These are phyloP conservation scores for Fregetta grallaria DNA, from an alignment of 2,113 vertebrate species.

Conservation along the genomic window DNA sequence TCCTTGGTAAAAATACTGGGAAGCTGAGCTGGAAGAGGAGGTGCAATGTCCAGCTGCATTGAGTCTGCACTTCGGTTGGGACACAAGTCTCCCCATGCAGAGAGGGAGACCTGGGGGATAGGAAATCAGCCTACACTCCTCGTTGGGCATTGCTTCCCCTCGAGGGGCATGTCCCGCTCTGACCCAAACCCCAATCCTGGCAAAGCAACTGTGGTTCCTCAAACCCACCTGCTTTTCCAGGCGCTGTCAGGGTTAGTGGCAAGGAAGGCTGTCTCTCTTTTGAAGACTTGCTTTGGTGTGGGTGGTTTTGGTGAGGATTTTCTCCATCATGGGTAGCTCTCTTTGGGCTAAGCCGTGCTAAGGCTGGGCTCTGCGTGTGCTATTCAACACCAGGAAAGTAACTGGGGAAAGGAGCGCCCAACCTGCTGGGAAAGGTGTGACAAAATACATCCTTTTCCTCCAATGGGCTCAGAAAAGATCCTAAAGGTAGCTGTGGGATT, in stretches of 20 bases:
- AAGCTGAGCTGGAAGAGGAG: not conserved
- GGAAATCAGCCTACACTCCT: not conserved
- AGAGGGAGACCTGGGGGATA: not conserved
- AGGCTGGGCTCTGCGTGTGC: not conserved
- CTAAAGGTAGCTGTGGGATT: not conserved
- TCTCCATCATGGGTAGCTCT: not conserved
- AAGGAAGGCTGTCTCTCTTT: not conserved
- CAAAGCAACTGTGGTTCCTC: not conserved
- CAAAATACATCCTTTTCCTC: not conserved
- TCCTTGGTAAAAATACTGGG: not conserved
- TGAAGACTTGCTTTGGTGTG: not conserved
- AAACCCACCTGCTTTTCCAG: not conserved
- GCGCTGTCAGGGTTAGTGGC: not conserved
- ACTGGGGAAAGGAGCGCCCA: not conserved
- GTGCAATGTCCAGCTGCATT: not conserved
- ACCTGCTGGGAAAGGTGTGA: not conserved
- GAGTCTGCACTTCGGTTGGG: not conserved
- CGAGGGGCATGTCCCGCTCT: rapidly evolving
- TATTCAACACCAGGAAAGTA: not conserved
- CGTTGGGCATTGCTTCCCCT: not conserved
- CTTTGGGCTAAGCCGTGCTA: not conserved
- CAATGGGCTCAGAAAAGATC: not conserved
- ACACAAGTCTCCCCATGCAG: not conserved
- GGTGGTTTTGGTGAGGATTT: not conserved
- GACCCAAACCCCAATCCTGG: rapidly evolving